Conservation (phyloP, 2,797 vertebrate genomes). For the Trachops cirrhosus region DNA sequence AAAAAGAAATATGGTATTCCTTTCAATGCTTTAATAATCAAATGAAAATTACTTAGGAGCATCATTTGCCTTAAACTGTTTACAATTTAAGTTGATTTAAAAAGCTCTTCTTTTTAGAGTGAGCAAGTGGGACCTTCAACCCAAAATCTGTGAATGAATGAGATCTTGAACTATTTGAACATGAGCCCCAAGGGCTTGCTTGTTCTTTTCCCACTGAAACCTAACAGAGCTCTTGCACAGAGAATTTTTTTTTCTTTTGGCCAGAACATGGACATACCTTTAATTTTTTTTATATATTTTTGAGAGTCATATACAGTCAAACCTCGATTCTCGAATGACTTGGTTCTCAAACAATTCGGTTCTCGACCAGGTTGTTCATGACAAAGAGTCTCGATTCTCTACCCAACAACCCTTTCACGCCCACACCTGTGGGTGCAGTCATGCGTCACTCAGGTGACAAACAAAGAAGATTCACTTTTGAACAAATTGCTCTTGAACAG, state of each 20-base stretch:
- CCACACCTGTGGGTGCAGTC: neutral
- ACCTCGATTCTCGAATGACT: neutral
- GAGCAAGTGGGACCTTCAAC: neutral
- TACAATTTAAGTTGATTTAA: neutral
- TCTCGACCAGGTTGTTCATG: neutral
- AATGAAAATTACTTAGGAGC: slow-evolving; percentile 33
- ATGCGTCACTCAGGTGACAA: neutral
- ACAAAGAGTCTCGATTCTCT: neutral
- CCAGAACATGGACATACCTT: neutral
- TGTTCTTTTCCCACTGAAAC: neutral
- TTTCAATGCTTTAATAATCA: neutral
- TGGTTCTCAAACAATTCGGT: neutral
- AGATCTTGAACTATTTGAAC: neutral
- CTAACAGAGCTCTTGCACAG: neutral
- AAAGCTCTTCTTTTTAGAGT: neutral
- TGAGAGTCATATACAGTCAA: neutral
- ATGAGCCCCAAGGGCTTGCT: neutral
- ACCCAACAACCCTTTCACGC: neutral
- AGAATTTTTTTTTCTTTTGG: neutral
- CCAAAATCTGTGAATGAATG: neutral
- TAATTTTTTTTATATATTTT: neutral
- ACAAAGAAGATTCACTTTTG: neutral
- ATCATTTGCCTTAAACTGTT: slow-evolving; percentile 14
- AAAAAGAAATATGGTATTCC: neutral
- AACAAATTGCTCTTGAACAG: neutral